A percentile compares a stretch with the other conserved stretches of the same genome.
Evolutionary conservation across 2,888 invertebrate species (phyloP).

Genomic region (Ischnus inquisitorius): DNA sequence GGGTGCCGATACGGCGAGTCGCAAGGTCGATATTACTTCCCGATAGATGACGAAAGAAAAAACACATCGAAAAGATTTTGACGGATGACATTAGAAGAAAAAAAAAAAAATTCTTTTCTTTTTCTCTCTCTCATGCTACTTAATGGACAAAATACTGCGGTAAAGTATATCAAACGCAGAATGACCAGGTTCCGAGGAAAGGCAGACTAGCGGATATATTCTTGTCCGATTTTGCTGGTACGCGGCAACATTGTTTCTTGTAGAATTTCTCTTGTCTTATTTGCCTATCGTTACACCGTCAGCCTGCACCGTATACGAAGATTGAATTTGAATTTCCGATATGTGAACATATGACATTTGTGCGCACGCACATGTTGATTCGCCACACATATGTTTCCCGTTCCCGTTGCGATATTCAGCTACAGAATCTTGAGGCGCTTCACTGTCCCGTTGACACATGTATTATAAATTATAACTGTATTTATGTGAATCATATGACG

Average conservation of each 20-base stretch:
- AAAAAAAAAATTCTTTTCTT: conserved; percentile 76
- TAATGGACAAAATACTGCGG: conserved; percentile 83
- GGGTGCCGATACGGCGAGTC: conserved; percentile 30
- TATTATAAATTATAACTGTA: neutral
- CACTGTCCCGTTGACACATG: neutral
- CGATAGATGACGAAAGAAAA: conserved; percentile 28
- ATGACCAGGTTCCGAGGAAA: conserved; percentile 92
- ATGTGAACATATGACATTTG: conserved; percentile 45
- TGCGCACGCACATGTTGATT: conserved; percentile 10
- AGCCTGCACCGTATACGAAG: conserved; percentile 3
- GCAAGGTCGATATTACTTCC: neutral
- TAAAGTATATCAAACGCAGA: conserved; percentile 92
- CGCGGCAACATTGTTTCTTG: conserved; percentile 75
- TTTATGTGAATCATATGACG: too few species aligned
- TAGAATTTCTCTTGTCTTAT: conserved; percentile 67
- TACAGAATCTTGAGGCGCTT: neutral
- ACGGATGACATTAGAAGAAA: conserved; percentile 32
- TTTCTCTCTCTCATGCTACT: conserved; percentile 88
- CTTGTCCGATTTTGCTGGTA: conserved; percentile 93
- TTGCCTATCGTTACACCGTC: neutral
- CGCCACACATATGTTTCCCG: neutral
- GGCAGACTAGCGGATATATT: conserved; percentile 95
- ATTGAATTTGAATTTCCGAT: conserved; percentile 21
- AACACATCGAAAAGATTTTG: conserved; percentile 25
- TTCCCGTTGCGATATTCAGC: neutral